Base-by-base conservation (phyloP, 2,888 invertebrate genomes). In the Saturnia pavonia region DNA sequence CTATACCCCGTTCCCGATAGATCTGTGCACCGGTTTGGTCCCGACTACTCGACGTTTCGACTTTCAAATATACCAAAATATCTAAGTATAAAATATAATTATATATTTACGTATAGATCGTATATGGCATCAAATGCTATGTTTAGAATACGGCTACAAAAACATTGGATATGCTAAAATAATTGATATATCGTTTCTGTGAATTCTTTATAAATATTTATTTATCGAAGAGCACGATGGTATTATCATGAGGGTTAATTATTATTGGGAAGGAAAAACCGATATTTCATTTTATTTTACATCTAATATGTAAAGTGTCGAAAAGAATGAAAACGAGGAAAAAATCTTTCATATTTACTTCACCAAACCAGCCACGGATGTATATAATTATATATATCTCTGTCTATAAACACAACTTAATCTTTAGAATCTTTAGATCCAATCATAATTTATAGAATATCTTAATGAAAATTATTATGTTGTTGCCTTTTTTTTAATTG, bases 21-120 rank as follows among this genome's bases (percentile, higher is more conserved):
- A 79, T 85, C 85, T 83, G 88, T 91, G 91, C 91, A 92, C 92
- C 92, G 91, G 92, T 92, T 92, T 94, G 93, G 93, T 92, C 93
- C 93, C 93, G 79, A 77, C 85, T 79, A 76, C 73, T 75, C 71
- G 78, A 81, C 81, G 77, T 76, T 78, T 69, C 51, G 19, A 69
- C 69, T 57, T 69, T 71, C 70, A 73, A 74, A 73, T 73, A 72
- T 67, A 67, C 22, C 42, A 63, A 45, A 51, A 57, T 43, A 71
- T 57, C 63, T 68, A 69, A 45, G 27, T 79, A 77, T 78, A 82
- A 82, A 82, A 84, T 74, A 82, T 80, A 83, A 78, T 82, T 82
- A 82, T 77, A 74, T 87, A 86, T 88, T 89, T 88, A 90, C 86
- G 88, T 90, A 90, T 88, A 87, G 81, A 84, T 84, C 85, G 87